Evolutionary conservation across 2,888 invertebrate species (phyloP).

Genomic region (Baccha elongata): DNA sequence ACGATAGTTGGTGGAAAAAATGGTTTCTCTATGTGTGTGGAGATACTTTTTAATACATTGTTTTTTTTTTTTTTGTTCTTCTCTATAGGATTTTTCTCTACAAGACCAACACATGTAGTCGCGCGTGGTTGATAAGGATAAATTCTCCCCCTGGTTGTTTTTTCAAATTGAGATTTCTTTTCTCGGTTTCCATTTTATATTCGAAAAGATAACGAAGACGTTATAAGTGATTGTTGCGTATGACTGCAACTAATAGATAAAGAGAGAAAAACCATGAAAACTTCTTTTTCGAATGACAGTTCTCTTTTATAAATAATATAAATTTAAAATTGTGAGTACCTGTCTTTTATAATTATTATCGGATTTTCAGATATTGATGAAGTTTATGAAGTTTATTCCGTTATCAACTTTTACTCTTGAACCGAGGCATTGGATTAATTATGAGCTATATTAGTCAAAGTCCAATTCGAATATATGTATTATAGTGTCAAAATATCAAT

Average conservation of each 20-base stretch:
- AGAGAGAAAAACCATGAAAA: too few species aligned
- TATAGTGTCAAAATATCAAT: too few species aligned
- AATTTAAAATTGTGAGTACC: too few species aligned
- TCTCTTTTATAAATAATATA: neutral
- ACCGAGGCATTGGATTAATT: too few species aligned
- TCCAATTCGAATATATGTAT: too few species aligned
- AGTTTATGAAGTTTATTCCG: too few species aligned
- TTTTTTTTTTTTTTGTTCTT: too few species aligned
- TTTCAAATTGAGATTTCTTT: slow-evolving; percentile 64
- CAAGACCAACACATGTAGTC: slow-evolving; percentile 69
- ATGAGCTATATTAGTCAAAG: too few species aligned
- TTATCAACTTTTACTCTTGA: too few species aligned
- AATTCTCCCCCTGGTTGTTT: slow-evolving; percentile 64
- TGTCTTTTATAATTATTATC: too few species aligned
- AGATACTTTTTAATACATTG: slow-evolving; percentile 64
- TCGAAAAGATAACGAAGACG: slow-evolving; percentile 66
- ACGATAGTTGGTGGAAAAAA: slow-evolving; percentile 66
- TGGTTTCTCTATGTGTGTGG: slow-evolving; percentile 62
- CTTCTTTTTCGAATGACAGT: slow-evolving; percentile 9
- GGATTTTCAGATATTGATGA: too few species aligned
- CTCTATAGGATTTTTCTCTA: slow-evolving; percentile 29
- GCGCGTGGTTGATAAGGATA: slow-evolving; percentile 69
- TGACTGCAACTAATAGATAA: slow-evolving; percentile 33
- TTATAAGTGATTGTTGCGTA: slow-evolving; percentile 27
- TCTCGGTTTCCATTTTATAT: slow-evolving; percentile 69